phyloP scores from a whole-genome alignment of 2,888 invertebrate species.

The Amblyjoppa fuscipennis region DNA sequence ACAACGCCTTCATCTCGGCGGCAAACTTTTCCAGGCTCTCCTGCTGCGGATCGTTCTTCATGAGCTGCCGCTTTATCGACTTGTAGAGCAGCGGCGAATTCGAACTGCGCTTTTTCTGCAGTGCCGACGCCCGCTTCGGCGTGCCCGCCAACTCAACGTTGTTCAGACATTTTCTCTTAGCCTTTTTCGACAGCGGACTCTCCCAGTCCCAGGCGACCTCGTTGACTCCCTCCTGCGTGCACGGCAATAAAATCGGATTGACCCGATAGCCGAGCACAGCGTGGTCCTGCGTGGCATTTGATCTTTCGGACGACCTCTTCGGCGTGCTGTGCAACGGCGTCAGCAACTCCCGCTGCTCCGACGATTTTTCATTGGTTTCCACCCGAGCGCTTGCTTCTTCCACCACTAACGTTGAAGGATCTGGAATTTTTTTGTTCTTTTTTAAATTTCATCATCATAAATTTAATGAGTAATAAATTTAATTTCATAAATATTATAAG shows the following conservation, averaged over 20 bases:
- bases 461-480: too few relatives aligned
- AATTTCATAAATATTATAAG: too few relatives aligned
- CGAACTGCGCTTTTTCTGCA: constrained; percentile 76
- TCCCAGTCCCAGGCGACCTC: constrained; percentile 87
- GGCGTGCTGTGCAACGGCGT: constrained; percentile 73
- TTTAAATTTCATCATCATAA: background rate
- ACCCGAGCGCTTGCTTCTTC: constrained; percentile 9
- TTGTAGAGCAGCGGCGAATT: constrained; percentile 78
- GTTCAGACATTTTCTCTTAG: constrained; percentile 10
- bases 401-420: background rate
- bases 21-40: constrained; percentile 75
- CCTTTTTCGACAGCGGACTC: constrained; percentile 77
- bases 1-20: constrained; percentile 76
- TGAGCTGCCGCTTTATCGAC: constrained; percentile 74
- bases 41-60: constrained; percentile 72
- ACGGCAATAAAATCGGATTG: constrained; percentile 81
- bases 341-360: constrained; percentile 21
- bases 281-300: constrained; percentile 46
- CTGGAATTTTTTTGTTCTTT: background rate
- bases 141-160: constrained; percentile 66
- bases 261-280: constrained; percentile 68
- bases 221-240: constrained; percentile 83
- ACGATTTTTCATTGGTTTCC: constrained; percentile 29
- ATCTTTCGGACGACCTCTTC: constrained; percentile 51
- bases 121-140: constrained; percentile 73